Conservation (phyloP, 2,797 vertebrate species). For the Cheirogaleus major region DNA sequence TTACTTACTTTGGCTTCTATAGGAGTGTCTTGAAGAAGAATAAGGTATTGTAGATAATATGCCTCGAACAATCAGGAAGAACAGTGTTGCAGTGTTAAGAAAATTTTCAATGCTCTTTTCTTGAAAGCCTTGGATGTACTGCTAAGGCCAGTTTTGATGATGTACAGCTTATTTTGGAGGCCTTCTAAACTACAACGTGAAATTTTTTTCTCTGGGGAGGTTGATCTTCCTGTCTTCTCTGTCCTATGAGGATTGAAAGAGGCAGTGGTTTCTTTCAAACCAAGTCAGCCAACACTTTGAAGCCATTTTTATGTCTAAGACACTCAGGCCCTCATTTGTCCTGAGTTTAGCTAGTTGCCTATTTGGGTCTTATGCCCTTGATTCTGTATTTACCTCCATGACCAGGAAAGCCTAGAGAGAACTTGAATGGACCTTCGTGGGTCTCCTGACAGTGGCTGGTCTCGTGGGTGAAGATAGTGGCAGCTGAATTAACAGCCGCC, state of each 20-base stretch:
- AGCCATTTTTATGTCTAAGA: not conserved
- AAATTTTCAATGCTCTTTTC: not conserved
- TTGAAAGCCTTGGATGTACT: not conserved
- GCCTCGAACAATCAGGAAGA: not conserved
- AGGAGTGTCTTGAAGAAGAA: not conserved
- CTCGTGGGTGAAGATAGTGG: not conserved
- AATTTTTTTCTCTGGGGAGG: not conserved
- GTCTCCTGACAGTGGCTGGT: not conserved
- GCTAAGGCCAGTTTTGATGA: not conserved
- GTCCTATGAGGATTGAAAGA: not conserved
- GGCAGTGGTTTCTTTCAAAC: not conserved
- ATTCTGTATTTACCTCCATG: not conserved
- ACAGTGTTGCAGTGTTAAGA: not conserved
- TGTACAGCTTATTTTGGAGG: not conserved
- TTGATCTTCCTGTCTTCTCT: not conserved
- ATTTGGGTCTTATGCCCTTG: not conserved
- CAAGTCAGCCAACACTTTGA: not conserved
- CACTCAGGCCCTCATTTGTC: not conserved
- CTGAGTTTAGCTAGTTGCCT: not conserved
- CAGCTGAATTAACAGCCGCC: slow-evolving; percentile 44
- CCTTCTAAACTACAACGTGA: not conserved
- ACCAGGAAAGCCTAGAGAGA: not conserved
- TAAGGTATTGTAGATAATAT: not conserved
- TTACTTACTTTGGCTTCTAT: not conserved
- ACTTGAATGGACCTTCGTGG: not conserved